Percentiles rank a stretch among this genome's conserved stretches.
Conservation (phyloP, 2,888 invertebrate genomes). For the Ceramica pisi region DNA sequence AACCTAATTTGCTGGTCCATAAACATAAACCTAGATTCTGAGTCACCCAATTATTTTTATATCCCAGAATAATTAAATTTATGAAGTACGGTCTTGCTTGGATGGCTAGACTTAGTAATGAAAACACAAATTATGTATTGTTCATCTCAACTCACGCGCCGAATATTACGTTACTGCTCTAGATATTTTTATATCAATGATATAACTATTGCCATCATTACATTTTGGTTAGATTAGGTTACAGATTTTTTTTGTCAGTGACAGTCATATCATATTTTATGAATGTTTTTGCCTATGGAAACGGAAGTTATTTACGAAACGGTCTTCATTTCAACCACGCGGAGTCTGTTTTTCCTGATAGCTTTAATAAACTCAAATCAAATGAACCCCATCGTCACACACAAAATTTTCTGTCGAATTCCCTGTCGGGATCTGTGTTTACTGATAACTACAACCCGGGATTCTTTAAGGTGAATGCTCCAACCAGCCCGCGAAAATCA, state of each 20-base stretch:
- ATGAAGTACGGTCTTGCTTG: constrained; percentile 10
- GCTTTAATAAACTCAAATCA: too few species aligned
- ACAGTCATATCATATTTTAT: neutral
- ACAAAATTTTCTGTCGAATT: too few species aligned
- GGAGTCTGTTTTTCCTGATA: too few species aligned
- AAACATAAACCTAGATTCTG: constrained; percentile 12
- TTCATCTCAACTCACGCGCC: constrained; percentile 40
- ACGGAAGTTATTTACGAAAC: too few species aligned
- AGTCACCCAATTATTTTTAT: constrained; percentile 5
- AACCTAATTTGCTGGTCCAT: neutral
- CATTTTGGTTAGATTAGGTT: constrained; percentile 4
- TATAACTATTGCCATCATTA: constrained; percentile 22
- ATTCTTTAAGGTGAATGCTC: too few species aligned
- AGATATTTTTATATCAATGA: constrained; percentile 38
- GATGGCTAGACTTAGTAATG: constrained; percentile 26
- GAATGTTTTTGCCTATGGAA: too few species aligned
- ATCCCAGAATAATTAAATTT: constrained; percentile 18
- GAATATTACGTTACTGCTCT: constrained; percentile 39
- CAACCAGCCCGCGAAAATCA: too few species aligned
- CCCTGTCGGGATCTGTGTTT: too few species aligned
- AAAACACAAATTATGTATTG: constrained; percentile 49
- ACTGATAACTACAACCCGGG: too few species aligned
- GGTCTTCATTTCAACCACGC: too few species aligned
- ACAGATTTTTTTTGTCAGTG: neutral
- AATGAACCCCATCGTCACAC: too few species aligned